Evolutionary conservation across 1,140 invertebrate genomes (phyloP).

Genomic region (Gryon sp.): DNA sequence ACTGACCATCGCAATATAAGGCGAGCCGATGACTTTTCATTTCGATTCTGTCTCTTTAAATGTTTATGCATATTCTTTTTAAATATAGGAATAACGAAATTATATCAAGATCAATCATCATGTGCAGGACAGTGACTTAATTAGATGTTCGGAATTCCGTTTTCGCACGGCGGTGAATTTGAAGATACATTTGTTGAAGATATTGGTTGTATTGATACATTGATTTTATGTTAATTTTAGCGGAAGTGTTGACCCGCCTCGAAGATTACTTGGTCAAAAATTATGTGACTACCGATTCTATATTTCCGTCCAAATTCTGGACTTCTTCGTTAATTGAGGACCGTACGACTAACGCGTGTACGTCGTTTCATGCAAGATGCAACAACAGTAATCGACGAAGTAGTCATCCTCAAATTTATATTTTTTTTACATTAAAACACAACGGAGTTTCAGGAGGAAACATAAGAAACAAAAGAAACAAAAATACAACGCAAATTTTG

Average conservation of each 20-base stretch:
- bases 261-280: slow-evolving; percentile 14
- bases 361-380: slow-evolving; percentile 6
- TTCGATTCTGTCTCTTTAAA: no score
- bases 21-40: no score
- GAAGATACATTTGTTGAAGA: slow-evolving; percentile 2
- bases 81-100: not conserved
- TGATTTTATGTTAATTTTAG: not conserved
- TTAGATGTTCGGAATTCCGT: slow-evolving; percentile 3
- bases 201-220: no score
- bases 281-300: not conserved
- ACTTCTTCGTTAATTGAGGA: not conserved
- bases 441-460: no score
- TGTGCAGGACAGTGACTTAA: not conserved
- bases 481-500: no score
- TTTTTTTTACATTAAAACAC: no score
- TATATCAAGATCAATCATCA: not conserved
- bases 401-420: no score
- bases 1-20: no score
- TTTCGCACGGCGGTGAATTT: not conserved
- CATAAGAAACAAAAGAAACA: no score
- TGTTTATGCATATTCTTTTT: no score
- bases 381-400: no score
- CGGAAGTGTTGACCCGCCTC: not conserved
- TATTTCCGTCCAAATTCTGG: slow-evolving; percentile 3
- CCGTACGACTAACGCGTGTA: slow-evolving; percentile 16